phyloP scores from a whole-genome alignment of 1,140 invertebrate species.

The Ganaspis sp. region DNA sequence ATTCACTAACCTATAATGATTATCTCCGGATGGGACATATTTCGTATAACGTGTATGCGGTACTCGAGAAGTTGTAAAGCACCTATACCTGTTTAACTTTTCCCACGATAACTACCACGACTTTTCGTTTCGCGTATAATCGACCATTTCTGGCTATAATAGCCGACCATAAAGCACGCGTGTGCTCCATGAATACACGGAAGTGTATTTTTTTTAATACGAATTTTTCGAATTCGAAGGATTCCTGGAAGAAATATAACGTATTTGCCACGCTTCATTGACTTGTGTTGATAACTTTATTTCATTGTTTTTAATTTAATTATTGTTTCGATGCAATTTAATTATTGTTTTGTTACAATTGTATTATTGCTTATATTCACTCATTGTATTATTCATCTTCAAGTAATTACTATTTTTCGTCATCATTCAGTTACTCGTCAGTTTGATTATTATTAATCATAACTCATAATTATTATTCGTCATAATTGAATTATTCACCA shows the following conservation, averaged over 20 bases:
- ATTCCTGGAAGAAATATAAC: background rate
- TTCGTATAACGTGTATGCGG: constrained; percentile 16
- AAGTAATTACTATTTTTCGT: too few species aligned
- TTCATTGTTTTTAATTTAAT: too few species aligned
- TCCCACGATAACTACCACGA: constrained; percentile 24
- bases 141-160: constrained; percentile 25
- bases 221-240: background rate
- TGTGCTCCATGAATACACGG: constrained; percentile 1
- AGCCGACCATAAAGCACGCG: constrained; percentile 29
- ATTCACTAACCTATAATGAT: background rate
- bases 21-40: constrained; percentile 22
- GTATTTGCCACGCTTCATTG: background rate
- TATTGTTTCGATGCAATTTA: too few species aligned
- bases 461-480: too few species aligned
- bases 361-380: too few species aligned
- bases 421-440: too few species aligned
- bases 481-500: too few species aligned
- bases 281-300: too few species aligned
- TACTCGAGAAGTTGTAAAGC: constrained; percentile 14
- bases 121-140: constrained; percentile 9
- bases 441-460: too few species aligned
- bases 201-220: constrained; percentile 9
- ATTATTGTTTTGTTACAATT: too few species aligned
- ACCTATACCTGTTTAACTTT: constrained; percentile 28
- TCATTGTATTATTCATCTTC: too few species aligned